Evolutionary conservation across 2,888 invertebrate species (phyloP), one percentile per base, ranked within the genome.

Genomic region (Lomographa bimaculata): DNA sequence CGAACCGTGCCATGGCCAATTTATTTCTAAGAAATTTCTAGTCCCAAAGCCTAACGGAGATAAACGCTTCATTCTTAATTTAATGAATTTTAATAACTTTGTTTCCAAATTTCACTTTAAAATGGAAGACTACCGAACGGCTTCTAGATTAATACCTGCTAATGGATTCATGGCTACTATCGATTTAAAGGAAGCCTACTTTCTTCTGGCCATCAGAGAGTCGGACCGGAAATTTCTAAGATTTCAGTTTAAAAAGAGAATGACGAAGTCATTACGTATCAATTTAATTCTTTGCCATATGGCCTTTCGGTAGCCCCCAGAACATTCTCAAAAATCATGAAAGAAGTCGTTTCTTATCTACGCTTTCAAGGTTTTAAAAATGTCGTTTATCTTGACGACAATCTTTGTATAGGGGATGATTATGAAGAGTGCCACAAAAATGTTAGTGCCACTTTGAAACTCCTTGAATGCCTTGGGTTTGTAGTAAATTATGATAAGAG

Each of bases 21-120:
- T 19, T n/a, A 11, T 19, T 8, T 27, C 33, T 1, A 37, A 28
- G 4, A 36, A 10, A 7, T 32, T 33, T 37, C 10, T 37, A 11
- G 40, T 40, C 25, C 38, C 44, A 4, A 41, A 33, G 6, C 10
- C 33, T 7, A 33, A 17, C n/a, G 33, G 33, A 1, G 10, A 9
- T 10, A 24, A 24, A 5, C 6, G 33, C 5, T 33, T 33, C 3
- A 33, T 34, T 11, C 7, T 27, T 2, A 27, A 35, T 14, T n/a
- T 35, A 20, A 35, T 26, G n/a, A 2, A 4, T 6, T 11, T 39
- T n/a, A 39, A 39, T 18, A 32, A 18, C 5, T 39, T 32, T 17
- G 25, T 39, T 6, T 2, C n/a, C n/a, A 21, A 7, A 1, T 2
- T 3, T 1, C 33, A 39, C 24, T 34, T 33, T 9, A 28, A 40